phyloP scores from a whole-genome alignment of 1,140 invertebrate species.

The Drosophila lacteicornis region DNA sequence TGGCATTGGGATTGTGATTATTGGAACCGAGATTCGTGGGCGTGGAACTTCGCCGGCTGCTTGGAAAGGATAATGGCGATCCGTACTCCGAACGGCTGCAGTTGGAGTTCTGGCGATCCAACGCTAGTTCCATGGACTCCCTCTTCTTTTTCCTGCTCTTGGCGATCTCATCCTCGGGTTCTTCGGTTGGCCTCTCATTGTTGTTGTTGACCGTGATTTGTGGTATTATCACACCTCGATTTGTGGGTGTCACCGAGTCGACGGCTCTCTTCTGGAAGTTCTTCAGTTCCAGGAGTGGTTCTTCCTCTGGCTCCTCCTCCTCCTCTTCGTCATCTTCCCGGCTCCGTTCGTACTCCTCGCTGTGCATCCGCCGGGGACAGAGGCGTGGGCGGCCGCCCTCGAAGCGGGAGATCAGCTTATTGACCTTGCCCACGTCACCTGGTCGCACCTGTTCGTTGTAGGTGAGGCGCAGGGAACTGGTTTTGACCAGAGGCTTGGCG shows the following conservation, averaged over 20 bases:
- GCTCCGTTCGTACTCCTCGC: constrained; percentile 57
- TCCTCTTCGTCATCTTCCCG: constrained; percentile 1
- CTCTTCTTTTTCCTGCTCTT: constrained; percentile 9
- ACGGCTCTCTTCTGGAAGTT: constrained; percentile 3
- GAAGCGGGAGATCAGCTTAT: constrained; percentile 78
- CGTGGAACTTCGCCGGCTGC: constrained; percentile 52
- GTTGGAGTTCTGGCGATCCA: constrained; percentile 71
- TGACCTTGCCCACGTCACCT: constrained; percentile 75
- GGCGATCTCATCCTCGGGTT: background rate
- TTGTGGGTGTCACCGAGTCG: constrained; percentile 46
- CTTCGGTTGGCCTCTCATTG: background rate
- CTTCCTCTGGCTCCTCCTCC: background rate
- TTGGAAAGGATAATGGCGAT: constrained; percentile 60
- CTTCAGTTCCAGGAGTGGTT: constrained; percentile 1
- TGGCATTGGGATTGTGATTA: background rate
- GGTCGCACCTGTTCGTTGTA: constrained; percentile 78
- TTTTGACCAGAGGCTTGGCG: constrained; percentile 74
- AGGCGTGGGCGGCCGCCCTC: constrained; percentile 66
- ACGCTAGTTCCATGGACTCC: constrained; percentile 2
- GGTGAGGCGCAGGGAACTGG: constrained; percentile 72
- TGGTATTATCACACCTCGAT: constrained; percentile 55
- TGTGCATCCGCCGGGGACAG: constrained; percentile 50
- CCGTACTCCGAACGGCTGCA: constrained; percentile 72
- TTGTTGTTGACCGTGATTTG: constrained; percentile 58
- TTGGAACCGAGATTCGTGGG: constrained; percentile 33